Evolutionary conservation across 2,113 vertebrate genomes (phyloP), one percentile per base, ranked within the genome.

Genomic region (Pangasianodon gigas): DNA sequence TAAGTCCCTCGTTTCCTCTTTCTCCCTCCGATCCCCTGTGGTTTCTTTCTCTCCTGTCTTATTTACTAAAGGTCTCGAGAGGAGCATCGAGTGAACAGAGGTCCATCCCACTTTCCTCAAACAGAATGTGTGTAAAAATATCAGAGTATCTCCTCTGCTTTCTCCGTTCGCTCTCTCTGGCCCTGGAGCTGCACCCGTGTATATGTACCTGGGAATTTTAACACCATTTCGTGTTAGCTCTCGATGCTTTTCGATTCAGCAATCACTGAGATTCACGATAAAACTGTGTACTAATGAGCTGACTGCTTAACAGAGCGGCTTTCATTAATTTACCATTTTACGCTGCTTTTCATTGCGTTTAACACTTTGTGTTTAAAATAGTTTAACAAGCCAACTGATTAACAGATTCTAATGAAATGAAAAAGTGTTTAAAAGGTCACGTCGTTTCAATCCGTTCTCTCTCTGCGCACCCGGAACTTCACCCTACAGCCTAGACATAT

Each of bases 71-170:
- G 80, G 88, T 84, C 81, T 84, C 81, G 18, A 54, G 65, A 74
- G 80, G 48, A 80, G 46, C 46, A 2, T 26, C 4, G 77, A 51
- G 77, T 14, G 26, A 80, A 44, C 41, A 56, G 80, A 91, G 75
- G 69, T 80, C 75, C 88, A 87, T 46, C 91, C 92, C 74, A 93
- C 79, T 91, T 92, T 89, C 60, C 88, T 87, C 75, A 88, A 84
- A 67, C 84, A 85, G 67, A 88, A 79, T n/a, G 51, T 85, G 89
- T 89, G 91, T 88, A 92, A 91, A 92, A 93, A 92, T 89, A 92
- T 86, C 56, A 84, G 41, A 18, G 52, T 2, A 46, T 62, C 48
- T 84, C 71, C 37, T 54, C 29, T 46, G 60, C 52, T 60, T 69
- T 46, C 80, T 88, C 46, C n/a, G 14, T 7, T 26, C 4, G 29